Evolutionary conservation across 1,140 invertebrate species (phyloP).

Genomic region (Microplitis mediator): DNA sequence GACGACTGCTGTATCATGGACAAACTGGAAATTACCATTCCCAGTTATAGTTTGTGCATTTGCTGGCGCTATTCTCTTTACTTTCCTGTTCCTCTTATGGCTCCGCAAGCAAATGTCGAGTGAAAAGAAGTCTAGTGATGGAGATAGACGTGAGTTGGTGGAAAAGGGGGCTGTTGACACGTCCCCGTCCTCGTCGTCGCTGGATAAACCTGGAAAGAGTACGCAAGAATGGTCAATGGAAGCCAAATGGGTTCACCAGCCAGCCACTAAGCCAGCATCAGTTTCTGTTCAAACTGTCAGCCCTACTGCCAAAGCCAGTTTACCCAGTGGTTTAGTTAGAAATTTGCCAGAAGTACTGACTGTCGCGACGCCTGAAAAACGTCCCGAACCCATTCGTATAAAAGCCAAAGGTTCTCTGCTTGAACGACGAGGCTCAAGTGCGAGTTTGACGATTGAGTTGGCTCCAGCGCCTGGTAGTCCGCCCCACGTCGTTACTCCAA

Average conservation of each 20-base stretch:
- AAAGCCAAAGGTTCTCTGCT: constrained; percentile 70
- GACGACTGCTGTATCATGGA: constrained; percentile 53
- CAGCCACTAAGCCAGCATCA: constrained; percentile 53
- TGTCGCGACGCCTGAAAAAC: constrained; percentile 44
- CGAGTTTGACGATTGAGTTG: constrained; percentile 77
- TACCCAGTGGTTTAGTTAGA: constrained; percentile 25
- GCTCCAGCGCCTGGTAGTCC: constrained; percentile 61
- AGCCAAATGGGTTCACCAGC: constrained; percentile 58
- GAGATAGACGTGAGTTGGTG: constrained; percentile 57
- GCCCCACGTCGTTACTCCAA: constrained; percentile 59
- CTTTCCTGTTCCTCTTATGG: constrained; percentile 63
- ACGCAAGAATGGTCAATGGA: constrained; percentile 43
- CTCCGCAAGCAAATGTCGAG: constrained; percentile 63
- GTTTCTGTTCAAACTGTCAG: constrained; percentile 35
- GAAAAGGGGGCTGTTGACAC: constrained; percentile 53
- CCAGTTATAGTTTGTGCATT: constrained; percentile 58
- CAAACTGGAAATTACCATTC: constrained; percentile 58
- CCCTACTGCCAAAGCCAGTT: neutral
- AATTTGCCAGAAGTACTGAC: constrained; percentile 52
- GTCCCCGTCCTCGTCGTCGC: constrained; percentile 3
- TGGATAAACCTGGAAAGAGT: constrained; percentile 46
- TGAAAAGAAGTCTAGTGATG: constrained; percentile 59
- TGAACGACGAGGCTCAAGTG: constrained; percentile 83
- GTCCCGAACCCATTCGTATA: constrained; percentile 62
- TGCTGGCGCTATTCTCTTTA: constrained; percentile 58